Evolutionary conservation across 2,888 invertebrate genomes (phyloP).

Genomic region (Poecilobothrus nobilitatus): DNA sequence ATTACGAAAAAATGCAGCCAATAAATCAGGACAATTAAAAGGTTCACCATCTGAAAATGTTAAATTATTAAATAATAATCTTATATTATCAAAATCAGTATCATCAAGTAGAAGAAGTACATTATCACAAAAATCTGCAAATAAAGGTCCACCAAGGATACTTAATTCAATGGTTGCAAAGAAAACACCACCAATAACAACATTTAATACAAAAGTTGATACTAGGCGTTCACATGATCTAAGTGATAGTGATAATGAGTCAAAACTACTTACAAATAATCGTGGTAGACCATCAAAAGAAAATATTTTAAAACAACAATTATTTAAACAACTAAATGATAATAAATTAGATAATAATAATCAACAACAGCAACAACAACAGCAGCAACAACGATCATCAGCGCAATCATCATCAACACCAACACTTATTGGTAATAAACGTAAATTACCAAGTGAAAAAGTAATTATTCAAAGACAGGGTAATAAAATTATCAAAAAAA

Average conservation of each 20-base stretch:
- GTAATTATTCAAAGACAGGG: constrained; percentile 38
- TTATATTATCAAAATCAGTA: constrained; percentile 9
- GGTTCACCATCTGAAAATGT: constrained; percentile 15
- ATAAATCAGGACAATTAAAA: constrained; percentile 12
- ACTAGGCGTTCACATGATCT: background rate
- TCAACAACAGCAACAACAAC: constrained; percentile 17
- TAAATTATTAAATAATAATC: constrained; percentile 21
- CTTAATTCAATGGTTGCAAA: constrained; percentile 39
- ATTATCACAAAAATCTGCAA: background rate
- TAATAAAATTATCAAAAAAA: constrained; percentile 40
- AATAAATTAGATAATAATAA: constrained; percentile 15
- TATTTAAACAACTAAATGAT: background rate
- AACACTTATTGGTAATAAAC: background rate
- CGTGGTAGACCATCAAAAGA: background rate
- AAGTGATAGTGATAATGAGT: background rate
- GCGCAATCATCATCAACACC: background rate
- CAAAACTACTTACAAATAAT: background rate
- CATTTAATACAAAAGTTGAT: constrained; percentile 12
- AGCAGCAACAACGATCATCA: constrained; percentile 8
- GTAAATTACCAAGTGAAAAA: constrained; percentile 35
- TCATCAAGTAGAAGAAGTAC: background rate
- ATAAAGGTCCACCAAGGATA: constrained; percentile 39
- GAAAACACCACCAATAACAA: constrained; percentile 29
- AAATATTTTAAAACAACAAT: background rate
- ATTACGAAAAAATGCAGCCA: constrained; percentile 12